These are phyloP conservation scores for Drosophila suboccidentalis DNA, from an alignment of 2,888 invertebrate genomes.

Conservation along the genomic window DNA sequence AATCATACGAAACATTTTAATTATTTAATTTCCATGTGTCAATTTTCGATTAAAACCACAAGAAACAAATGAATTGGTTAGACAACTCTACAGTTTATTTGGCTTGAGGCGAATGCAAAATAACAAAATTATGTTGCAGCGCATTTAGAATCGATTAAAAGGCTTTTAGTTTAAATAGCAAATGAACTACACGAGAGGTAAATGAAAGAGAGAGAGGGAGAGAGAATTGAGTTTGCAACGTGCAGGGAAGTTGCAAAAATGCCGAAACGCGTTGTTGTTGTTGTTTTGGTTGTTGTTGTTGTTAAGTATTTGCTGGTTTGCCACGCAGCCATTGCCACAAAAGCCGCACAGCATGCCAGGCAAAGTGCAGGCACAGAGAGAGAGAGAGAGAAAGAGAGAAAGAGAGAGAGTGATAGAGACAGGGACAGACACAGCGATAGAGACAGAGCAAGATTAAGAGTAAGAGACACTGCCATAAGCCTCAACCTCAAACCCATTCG, in stretches of 20 bases:
- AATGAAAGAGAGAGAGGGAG: background rate
- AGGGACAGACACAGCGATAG: background rate
- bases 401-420: slow-evolving; percentile 12
- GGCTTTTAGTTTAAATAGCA: slow-evolving; percentile 66
- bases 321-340: slow-evolving; percentile 65
- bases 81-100: slow-evolving; percentile 5
- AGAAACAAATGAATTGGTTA: slow-evolving; percentile 2
- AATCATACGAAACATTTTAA: background rate
- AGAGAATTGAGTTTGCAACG: background rate
- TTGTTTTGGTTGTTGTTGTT: slow-evolving; percentile 24
- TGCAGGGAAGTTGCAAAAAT: slow-evolving; percentile 37
- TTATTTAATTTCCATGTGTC: background rate
- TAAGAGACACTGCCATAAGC: slow-evolving; percentile 6
- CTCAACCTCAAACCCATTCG: slow-evolving; percentile 19
- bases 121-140: slow-evolving; percentile 69
- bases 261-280: slow-evolving; percentile 37
- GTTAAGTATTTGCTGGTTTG: slow-evolving; percentile 65
- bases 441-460: background rate
- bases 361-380: slow-evolving; percentile 62
- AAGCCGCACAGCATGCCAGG: slow-evolving; percentile 70
- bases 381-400: slow-evolving; percentile 19
- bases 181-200: slow-evolving; percentile 9
- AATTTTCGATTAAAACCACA: background rate
- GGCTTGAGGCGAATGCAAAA: slow-evolving; percentile 35
- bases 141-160: slow-evolving; percentile 77